Percentiles rank a stretch among this genome's conserved stretches.
Conservation (phyloP, 2,797 vertebrate genomes). For the Melanotaenia boesemani region DNA sequence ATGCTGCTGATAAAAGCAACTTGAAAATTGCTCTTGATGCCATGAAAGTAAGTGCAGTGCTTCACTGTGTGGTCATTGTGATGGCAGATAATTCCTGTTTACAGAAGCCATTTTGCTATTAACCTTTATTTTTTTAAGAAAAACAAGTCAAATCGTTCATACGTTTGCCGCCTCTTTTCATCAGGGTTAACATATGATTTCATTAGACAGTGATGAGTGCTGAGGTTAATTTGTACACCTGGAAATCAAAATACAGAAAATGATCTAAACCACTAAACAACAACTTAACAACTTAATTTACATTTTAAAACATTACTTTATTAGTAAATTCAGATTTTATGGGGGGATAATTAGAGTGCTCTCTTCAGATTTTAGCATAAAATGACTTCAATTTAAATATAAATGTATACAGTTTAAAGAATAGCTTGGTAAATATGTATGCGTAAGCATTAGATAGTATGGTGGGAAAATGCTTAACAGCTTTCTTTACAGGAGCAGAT, state of each 20-base stretch:
- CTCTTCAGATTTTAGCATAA: neutral
- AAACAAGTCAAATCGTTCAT: neutral
- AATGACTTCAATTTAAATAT: neutral
- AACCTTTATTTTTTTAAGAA: conserved; percentile 16
- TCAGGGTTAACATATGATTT: neutral
- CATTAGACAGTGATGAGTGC: neutral
- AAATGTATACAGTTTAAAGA: neutral
- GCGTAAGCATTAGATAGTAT: neutral
- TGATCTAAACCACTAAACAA: neutral
- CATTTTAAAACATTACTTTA: neutral
- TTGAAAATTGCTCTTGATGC: conserved; percentile 91
- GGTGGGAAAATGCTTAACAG: neutral
- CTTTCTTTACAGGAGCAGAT: neutral
- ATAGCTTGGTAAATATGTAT: neutral
- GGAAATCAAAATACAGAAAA: neutral
- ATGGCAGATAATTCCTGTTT: conserved; percentile 27
- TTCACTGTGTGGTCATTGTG: conserved; percentile 52
- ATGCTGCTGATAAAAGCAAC: conserved; percentile 87
- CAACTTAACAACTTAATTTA: neutral
- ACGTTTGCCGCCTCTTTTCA: neutral
- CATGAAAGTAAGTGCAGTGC: conserved; percentile 89
- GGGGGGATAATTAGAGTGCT: neutral
- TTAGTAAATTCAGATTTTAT: neutral
- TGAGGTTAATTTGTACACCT: neutral
- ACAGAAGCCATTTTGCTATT: conserved; percentile 17